Evolutionary conservation across 2,797 vertebrate species (phyloP), one percentile per base, ranked within the genome.

Genomic region (Lerista edwardsae): DNA sequence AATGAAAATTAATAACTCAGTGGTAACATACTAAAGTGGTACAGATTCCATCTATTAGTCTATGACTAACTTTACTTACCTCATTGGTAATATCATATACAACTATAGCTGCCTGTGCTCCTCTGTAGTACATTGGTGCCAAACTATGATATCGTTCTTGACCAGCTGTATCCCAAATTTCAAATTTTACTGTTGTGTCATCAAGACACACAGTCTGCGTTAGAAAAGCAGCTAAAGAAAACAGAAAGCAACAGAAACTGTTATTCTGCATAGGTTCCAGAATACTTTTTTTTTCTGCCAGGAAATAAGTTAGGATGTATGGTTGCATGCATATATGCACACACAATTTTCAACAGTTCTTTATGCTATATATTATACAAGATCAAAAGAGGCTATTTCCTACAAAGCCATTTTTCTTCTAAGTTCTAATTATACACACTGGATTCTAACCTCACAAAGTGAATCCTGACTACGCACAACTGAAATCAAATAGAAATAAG

Each of bases 121-220:
- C 98, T 96, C 98, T 97, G 97, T 99, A 99, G 96, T 99, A 99
- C 99, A 99, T 99, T 75, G 99, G 99, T 55, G 99, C 99, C 95
- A 99, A 96, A 94, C 99, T 99, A 95, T 99, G 99, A 96, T 99
- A 99, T 84, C 98, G 97, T 91, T 99, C 99, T 94, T 99, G 99
- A 90, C 99, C 99, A 86, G 99, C 99, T 90, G 99, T 99, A 94
- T 99, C 99, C 99, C 99, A 99, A 92, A 99, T 99, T 95, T 99
- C 98, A 97, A 99, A 99, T 94, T 99, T 99, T 94, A 99, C 98
- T 3, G 99, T 99, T 87, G 99, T 99, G 94, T 99, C 98, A 67
- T 99, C 99, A 94, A 99, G 97, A 96, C 98, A 99, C 84, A 99
- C 97, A 1, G 98, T 99, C 95, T 99, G 99, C 91, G 99, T 99